Percentiles rank a stretch among this genome's conserved stretches.
Conservation (phyloP, 2,888 invertebrate genomes). For the Nineta flava region DNA sequence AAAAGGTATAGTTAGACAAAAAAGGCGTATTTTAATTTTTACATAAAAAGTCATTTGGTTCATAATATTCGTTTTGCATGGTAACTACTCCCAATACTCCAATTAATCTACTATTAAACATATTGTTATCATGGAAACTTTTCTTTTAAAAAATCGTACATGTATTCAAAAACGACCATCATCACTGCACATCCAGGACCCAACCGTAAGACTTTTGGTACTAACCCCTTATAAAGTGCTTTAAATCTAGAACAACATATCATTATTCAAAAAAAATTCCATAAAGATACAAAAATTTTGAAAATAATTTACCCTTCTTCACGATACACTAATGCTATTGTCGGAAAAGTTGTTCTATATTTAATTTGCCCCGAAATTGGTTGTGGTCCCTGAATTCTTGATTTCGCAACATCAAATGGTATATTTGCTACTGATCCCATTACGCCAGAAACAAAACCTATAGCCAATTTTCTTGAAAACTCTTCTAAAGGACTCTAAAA, state of each 20-base stretch:
- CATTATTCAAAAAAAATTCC: conserved; percentile 6
- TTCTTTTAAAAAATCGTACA: conserved; percentile 53
- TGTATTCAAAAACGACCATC: conserved; percentile 82
- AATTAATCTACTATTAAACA: no score
- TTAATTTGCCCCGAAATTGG: conserved; percentile 54
- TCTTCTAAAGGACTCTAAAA: conserved; percentile 50
- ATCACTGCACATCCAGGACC: conserved; percentile 94
- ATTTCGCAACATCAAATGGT: conserved; percentile 93
- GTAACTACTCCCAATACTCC: no score
- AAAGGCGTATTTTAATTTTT: no score
- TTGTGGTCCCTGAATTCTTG: conserved; percentile 87
- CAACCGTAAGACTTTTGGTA: conserved; percentile 79
- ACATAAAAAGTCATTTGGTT: no score
- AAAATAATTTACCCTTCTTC: conserved; percentile 69
- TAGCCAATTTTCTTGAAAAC: conserved; percentile 57
- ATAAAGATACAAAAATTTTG: conserved; percentile 5
- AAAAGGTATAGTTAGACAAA: no score
- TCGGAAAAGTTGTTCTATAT: conserved; percentile 58
- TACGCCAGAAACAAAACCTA: conserved; percentile 79
- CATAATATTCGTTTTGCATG: no score
- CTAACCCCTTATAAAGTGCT: conserved; percentile 80
- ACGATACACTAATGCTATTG: conserved; percentile 56
- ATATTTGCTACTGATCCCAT: conserved; percentile 79
- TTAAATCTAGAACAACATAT: conserved; percentile 43
- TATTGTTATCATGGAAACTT: conserved; percentile 21